phyloP scores from a whole-genome alignment of 2,113 vertebrate species.

The Morone saxatilis region DNA sequence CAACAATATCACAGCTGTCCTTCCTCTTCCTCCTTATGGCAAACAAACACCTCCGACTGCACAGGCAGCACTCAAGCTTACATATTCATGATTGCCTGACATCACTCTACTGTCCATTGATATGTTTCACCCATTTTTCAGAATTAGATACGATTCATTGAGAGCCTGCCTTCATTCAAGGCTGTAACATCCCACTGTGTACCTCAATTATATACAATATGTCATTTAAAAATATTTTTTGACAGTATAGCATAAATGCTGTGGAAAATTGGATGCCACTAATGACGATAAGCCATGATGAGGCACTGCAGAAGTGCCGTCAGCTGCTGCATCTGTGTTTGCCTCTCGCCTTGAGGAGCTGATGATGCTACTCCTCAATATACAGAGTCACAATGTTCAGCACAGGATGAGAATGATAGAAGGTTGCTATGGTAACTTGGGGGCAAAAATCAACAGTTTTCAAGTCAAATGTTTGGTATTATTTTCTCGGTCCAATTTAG shows the following conservation, averaged over 20 bases:
- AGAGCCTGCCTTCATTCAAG: neutral
- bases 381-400: neutral
- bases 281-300: neutral
- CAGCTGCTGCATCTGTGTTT: constrained; percentile 1
- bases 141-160: neutral
- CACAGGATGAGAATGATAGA: neutral
- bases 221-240: neutral
- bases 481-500: no score
- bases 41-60: constrained; percentile 47
- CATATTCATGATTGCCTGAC: constrained; percentile 19
- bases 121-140: neutral
- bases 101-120: constrained; percentile 21
- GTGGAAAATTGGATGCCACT: neutral
- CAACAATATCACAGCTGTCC: constrained; percentile 49
- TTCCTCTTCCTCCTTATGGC: constrained; percentile 26
- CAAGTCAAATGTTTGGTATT: no score
- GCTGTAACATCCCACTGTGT: neutral
- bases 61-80: constrained; percentile 30
- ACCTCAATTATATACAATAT: neutral
- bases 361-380: neutral
- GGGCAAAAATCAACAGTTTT: no score
- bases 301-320: neutral
- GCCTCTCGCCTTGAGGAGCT: neutral
- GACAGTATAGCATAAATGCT: neutral
- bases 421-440: neutral